Base-by-base conservation (phyloP, 1,140 invertebrate species). In the Stenopsyche tienmushanensis region DNA sequence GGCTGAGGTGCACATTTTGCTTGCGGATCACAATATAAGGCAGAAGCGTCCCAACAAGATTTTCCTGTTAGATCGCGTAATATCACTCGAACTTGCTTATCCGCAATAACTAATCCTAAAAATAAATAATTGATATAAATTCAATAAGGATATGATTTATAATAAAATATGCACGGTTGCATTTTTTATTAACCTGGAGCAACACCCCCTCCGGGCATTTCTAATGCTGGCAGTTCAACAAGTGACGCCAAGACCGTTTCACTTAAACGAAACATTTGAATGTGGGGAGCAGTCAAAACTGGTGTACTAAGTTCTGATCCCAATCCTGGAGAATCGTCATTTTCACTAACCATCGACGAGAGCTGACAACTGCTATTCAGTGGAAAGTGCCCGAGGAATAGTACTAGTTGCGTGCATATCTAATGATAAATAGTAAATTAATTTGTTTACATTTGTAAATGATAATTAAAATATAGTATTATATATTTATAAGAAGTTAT, bases 21-120 rank as follows among this genome's bases (percentile, higher is more conserved):
- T 7, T 81, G 75, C 0, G 88, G 89, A 69, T 88, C 86, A 73
- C 88, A 87, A 74, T 94, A 94, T 0, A 98, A 80, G 45, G 95
- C 90, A 0, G 93, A 93, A 52, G 92, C 93, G 77, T 98, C 95
- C 96, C 96, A 98, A 69, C 92, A 95, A 52, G 92, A 91, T 80
- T 97, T 98, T n/a, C 96, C 96, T 49, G 91, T 90, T n/a, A 98
- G 81, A 79, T 97, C 95, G 25, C 96, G 83, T 49, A 98, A 78
- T 9, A 99, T 82, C 18, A 97, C 87, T 24, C 96, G 82, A 20
- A 97, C 93, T 87, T 81, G 87, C 72, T 83, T 83, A 65, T 86
- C 84, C 9, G 85, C 86, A 0, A 85, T 86, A 29, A 83, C 77
- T 24, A 87, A 66, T 17, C 85, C 85, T 80, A 65, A 13, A 18